phyloP scores from a whole-genome alignment of 2,888 invertebrate species.

The Drosophila mimica region DNA sequence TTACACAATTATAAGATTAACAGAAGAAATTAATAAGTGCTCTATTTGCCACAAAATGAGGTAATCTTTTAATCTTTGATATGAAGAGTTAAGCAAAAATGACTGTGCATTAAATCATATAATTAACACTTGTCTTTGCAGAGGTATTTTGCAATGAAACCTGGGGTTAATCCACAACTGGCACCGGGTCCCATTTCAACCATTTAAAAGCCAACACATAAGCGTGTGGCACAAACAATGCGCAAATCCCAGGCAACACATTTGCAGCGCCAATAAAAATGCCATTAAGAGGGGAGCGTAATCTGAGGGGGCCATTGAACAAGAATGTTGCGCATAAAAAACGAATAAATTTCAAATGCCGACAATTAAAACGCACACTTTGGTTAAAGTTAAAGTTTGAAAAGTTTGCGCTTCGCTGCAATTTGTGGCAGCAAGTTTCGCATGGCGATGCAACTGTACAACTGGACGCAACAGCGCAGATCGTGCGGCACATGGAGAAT shows the following conservation, averaged over 20 bases:
- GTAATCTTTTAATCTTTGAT: neutral
- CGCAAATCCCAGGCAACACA: neutral
- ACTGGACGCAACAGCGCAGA: conserved; percentile 48
- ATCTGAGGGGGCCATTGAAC: neutral
- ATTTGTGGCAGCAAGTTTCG: conserved; percentile 41
- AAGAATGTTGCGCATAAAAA: conserved; percentile 67
- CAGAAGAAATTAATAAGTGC: neutral
- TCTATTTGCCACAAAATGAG: neutral
- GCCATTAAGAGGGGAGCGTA: conserved; percentile 2
- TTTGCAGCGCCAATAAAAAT: conserved; percentile 7
- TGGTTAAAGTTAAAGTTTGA: conserved; percentile 68
- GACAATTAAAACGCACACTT: conserved; percentile 79
- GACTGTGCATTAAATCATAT: conserved; percentile 9
- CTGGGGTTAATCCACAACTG: conserved; percentile 14
- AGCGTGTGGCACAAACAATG: conserved; percentile 18
- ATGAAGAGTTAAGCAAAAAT: neutral
- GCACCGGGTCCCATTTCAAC: neutral
- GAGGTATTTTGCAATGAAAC: conserved; percentile 13
- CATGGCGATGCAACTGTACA: conserved; percentile 26
- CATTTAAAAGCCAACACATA: conserved; percentile 14
- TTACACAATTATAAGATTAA: neutral
- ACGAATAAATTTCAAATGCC: conserved; percentile 76
- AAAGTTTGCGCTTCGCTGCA: conserved; percentile 45
- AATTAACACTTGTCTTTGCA: conserved; percentile 10
- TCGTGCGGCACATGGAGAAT: conserved; percentile 62